phyloP scores from a whole-genome alignment of 2,797 vertebrate genomes.

The Sebastes minor region DNA sequence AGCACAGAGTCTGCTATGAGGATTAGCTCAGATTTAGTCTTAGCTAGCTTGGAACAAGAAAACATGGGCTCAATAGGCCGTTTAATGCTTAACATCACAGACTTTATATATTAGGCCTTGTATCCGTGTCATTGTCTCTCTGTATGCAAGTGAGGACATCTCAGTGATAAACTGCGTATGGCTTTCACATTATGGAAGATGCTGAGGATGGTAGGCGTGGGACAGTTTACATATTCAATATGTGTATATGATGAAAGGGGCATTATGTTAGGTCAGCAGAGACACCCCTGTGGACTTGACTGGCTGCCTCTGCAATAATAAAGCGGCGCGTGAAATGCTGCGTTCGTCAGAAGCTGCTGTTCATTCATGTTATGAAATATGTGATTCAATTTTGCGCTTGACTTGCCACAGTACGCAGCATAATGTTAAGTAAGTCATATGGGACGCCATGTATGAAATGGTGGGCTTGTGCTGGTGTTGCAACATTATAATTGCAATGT shows the following conservation, averaged over 20 bases:
- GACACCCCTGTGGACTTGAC: constrained; percentile 34
- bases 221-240: constrained; percentile 56
- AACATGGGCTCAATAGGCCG: background rate
- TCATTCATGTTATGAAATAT: constrained; percentile 53
- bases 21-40: constrained; percentile 22
- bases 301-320: constrained; percentile 43
- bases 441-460: constrained; percentile 21
- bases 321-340: constrained; percentile 24
- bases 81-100: constrained; percentile 1
- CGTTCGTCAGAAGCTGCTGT: constrained; percentile 31
- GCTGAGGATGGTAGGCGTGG: constrained; percentile 11
- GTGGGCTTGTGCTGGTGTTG: background rate
- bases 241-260: constrained; percentile 42
- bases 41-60: background rate
- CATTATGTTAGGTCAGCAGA: constrained; percentile 52
- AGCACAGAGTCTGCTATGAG: background rate
- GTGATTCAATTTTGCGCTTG: constrained; percentile 57
- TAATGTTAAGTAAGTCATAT: constrained; percentile 43
- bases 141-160: constrained; percentile 13
- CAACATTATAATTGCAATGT: background rate
- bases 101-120: background rate
- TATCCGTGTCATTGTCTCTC: constrained; percentile 15
- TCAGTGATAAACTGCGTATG: constrained; percentile 24
- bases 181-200: constrained; percentile 34
- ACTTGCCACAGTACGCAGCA: constrained; percentile 30